phyloP scores from a whole-genome alignment of 1,140 invertebrate species.

The Polyergus mexicanus region DNA sequence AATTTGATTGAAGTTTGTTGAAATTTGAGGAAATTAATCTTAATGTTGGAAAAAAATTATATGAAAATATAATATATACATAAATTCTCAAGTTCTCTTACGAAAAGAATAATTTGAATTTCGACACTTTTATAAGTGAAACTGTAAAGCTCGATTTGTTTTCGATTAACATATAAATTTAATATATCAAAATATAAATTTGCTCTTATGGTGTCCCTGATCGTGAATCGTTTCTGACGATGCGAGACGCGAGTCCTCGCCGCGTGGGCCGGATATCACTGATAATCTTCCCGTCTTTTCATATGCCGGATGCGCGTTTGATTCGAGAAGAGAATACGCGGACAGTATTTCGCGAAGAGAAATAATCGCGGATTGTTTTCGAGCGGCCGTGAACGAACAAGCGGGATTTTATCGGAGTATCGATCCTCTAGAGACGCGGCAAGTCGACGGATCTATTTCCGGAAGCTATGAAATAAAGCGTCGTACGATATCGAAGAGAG shows the following conservation, averaged over 20 bases:
- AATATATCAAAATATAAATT: background rate
- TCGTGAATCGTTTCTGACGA: conserved; percentile 6
- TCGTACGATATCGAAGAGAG: conserved; percentile 43
- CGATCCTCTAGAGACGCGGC: conserved; percentile 28
- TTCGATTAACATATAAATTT: background rate
- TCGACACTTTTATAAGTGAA: too few species aligned
- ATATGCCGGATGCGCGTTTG: conserved; percentile 24
- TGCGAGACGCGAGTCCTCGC: background rate
- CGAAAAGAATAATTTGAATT: background rate
- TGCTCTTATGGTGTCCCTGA: background rate
- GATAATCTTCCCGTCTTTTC: conserved; percentile 23
- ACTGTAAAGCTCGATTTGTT: background rate
- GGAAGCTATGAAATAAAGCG: conserved; percentile 62
- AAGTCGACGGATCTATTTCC: conserved; percentile 61
- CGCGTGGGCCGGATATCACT: conserved; percentile 7
- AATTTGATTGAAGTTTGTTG: too few species aligned
- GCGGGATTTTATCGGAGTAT: conserved; percentile 56
- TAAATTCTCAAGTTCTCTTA: background rate
- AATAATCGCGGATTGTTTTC: conserved; percentile 58
- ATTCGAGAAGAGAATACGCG: background rate
- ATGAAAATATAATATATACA: too few species aligned
- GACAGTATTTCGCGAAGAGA: conserved; percentile 29
- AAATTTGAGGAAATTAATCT: too few species aligned
- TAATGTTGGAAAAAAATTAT: too few species aligned
- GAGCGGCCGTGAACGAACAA: conserved; percentile 1